These are phyloP conservation scores for Myxocyprinus asiaticus DNA, from an alignment of 2,113 vertebrate genomes.

Conservation along the genomic window DNA sequence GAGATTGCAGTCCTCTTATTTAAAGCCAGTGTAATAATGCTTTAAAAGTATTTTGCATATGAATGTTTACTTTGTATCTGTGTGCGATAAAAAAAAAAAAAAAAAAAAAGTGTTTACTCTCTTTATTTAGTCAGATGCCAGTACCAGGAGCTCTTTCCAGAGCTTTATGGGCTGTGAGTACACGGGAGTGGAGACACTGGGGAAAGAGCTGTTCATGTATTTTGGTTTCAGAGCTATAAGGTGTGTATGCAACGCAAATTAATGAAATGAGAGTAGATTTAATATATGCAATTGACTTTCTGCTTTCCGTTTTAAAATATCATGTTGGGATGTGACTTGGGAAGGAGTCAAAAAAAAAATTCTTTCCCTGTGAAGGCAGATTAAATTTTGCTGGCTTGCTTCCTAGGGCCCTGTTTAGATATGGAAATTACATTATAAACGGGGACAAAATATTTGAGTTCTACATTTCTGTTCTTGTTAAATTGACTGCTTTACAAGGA, in stretches of 20 bases:
- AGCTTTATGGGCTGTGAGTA: conserved; percentile 71
- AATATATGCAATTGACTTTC: neutral
- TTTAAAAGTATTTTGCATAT: neutral
- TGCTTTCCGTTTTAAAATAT: neutral
- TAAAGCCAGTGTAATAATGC: neutral
- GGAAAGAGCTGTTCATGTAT: conserved; percentile 93
- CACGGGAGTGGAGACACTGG: conserved; percentile 83
- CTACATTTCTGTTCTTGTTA: too few relatives aligned
- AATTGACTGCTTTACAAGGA: too few relatives aligned
- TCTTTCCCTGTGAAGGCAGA: too few relatives aligned
- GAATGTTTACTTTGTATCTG: too few relatives aligned
- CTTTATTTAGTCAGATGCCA: conserved; percentile 38
- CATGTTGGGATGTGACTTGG: neutral
- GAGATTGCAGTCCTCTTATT: neutral
- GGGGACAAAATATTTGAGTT: too few relatives aligned
- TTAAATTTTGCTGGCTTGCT: too few relatives aligned
- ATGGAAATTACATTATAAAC: too few relatives aligned
- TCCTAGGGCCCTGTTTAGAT: too few relatives aligned
- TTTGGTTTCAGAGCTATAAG: conserved; percentile 85
- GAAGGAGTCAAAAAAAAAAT: too few relatives aligned
- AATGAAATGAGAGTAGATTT: neutral
- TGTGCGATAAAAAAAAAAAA: neutral
- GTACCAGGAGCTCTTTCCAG: conserved; percentile 52
- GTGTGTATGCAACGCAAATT: conserved; percentile 68
- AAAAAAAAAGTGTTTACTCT: neutral